Conservation (phyloP, 2,113 vertebrate species). For the Fregetta grallaria region DNA sequence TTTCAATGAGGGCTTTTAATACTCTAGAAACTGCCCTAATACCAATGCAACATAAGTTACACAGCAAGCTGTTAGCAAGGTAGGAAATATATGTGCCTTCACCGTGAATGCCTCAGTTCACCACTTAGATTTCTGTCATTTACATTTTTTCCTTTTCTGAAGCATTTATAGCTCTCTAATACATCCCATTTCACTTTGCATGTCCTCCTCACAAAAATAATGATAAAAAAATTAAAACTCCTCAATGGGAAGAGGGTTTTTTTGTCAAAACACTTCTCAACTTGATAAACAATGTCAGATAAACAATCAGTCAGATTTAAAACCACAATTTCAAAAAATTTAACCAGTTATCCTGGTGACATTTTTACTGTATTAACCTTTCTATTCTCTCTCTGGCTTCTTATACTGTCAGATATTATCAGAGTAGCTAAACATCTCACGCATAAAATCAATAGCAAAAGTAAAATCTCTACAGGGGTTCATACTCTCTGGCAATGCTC, state of each 20-base stretch:
- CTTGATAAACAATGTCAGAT: background rate
- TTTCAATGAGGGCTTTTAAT: background rate
- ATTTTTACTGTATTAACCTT: conserved; percentile 18
- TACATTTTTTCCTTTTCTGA: background rate
- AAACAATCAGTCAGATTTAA: background rate
- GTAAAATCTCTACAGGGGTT: conserved; percentile 51
- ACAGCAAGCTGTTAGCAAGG: background rate
- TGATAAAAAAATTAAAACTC: background rate
- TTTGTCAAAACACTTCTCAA: background rate
- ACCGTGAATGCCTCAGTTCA: background rate
- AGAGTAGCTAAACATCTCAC: conserved; percentile 33
- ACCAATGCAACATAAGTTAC: fast-evolving
- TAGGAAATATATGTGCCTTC: background rate
- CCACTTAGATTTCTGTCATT: background rate
- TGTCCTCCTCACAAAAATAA: background rate
- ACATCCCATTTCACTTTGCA: background rate
- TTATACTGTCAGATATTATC: conserved; percentile 34
- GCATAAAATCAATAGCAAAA: conserved; percentile 58
- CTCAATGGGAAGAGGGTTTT: background rate
- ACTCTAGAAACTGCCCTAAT: fast-evolving
- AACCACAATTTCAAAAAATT: background rate
- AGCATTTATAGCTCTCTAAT: background rate
- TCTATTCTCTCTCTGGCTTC: conserved; percentile 28
- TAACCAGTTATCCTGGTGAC: background rate
- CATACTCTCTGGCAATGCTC: conserved; percentile 24